Conservation (phyloP, 2,888 invertebrate species). For the Odontothrips loti region DNA sequence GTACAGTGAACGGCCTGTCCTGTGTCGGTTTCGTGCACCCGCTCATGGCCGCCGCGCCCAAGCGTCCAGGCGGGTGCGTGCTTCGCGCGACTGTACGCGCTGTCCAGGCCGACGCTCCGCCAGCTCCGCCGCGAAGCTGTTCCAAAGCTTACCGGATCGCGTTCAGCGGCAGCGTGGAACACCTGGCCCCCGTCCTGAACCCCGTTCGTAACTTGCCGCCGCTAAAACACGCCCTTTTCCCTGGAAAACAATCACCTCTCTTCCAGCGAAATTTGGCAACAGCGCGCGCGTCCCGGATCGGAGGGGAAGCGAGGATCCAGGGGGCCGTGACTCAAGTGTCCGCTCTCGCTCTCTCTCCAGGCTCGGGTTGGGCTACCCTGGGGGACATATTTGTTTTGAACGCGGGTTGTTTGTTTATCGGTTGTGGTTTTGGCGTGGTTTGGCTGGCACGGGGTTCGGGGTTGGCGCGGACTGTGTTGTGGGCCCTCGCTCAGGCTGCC, state of each 20-base stretch:
- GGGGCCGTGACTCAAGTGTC: conserved; percentile 2
- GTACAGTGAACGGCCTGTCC: background rate
- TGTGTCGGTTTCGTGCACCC: background rate
- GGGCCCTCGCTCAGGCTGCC: background rate
- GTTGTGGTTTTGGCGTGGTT: background rate
- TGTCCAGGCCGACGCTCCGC: background rate
- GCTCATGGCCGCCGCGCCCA: background rate
- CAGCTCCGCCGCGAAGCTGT: too few species aligned
- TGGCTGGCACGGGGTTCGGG: background rate
- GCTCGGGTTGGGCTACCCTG: background rate
- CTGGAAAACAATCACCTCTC: too few species aligned
- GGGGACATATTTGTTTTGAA: conserved; percentile 23
- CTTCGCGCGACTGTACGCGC: conserved; percentile 8
- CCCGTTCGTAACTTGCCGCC: too few species aligned
- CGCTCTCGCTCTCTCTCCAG: conserved; percentile 12
- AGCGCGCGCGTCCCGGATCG: background rate
- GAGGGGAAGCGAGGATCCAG: background rate
- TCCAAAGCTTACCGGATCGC: too few species aligned
- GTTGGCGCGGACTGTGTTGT: background rate
- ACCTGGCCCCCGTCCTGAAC: too few species aligned
- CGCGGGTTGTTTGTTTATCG: background rate
- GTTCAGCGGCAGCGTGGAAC: too few species aligned
- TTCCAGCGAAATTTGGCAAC: background rate
- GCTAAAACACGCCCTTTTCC: too few species aligned
- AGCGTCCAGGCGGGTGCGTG: background rate